Conservation (phyloP, 2,888 invertebrate species). For the Melanostoma scalare region DNA sequence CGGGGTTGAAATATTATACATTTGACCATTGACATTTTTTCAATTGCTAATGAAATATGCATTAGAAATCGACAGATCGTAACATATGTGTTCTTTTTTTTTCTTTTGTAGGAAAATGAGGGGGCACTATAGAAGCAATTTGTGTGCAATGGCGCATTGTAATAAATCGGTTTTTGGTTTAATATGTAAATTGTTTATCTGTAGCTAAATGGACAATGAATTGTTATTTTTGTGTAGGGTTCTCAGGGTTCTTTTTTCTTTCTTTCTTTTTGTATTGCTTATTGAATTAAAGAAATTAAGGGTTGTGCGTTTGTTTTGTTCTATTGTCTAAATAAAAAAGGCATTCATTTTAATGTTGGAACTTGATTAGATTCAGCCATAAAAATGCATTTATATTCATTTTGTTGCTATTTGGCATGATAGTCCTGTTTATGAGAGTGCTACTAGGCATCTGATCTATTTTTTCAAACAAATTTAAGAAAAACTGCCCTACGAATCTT, state of each 20-base stretch:
- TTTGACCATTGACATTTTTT: conserved; percentile 65
- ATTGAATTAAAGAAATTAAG: no score
- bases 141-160: background rate
- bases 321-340: no score
- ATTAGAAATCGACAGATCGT: conserved; percentile 47
- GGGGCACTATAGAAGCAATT: background rate
- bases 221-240: conserved; percentile 26
- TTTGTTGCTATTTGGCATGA: no score
- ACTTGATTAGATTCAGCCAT: no score
- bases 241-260: background rate
- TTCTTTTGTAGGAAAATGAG: background rate
- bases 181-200: conserved; percentile 33
- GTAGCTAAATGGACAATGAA: conserved; percentile 27
- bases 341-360: no score
- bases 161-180: conserved; percentile 29
- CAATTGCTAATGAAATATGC: conserved; percentile 60
- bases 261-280: no score
- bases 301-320: no score
- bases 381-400: no score
- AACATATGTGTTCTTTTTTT: conserved; percentile 40
- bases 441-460: no score
- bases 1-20: conserved; percentile 62
- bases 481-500: no score
- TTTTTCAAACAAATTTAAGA: no score
- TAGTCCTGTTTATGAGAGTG: no score